These are phyloP conservation scores for Platysteira castanea DNA, from an alignment of 2,113 vertebrate species.

Conservation along the genomic window DNA sequence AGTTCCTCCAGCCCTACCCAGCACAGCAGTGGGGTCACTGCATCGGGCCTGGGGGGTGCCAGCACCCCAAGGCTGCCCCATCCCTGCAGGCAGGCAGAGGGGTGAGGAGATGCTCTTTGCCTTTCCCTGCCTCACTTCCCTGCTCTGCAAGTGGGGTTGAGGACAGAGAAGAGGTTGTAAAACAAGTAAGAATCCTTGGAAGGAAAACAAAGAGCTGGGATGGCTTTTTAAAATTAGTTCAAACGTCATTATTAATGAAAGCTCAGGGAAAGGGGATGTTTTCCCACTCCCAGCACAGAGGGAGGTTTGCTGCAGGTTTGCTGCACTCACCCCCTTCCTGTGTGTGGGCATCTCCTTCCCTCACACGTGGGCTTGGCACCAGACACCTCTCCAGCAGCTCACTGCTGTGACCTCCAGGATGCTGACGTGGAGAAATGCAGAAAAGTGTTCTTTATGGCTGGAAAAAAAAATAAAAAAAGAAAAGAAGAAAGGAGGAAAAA, in stretches of 20 bases:
- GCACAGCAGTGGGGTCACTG: not conserved
- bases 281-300: not conserved
- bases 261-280: not conserved
- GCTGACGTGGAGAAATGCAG: slow-evolving; percentile 20
- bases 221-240: not conserved
- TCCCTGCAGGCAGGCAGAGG: not conserved
- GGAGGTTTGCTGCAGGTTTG: not conserved
- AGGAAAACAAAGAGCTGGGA: not conserved
- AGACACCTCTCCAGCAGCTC: not conserved
- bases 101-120: not conserved
- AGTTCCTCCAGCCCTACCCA: not conserved
- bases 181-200: not conserved
- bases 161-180: not conserved
- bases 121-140: not conserved
- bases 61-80: not conserved
- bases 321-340: not conserved
- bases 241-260: not conserved
- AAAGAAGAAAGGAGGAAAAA: accelerated
- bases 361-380: not conserved
- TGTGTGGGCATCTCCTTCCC: not conserved
- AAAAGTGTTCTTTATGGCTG: not conserved
- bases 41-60: not conserved
- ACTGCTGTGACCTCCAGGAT: not conserved
- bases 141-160: not conserved
- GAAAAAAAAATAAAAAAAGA: no score